These are phyloP conservation scores for Pseudorasbora parva DNA, from an alignment of 2,113 vertebrate genomes.

Conservation along the genomic window DNA sequence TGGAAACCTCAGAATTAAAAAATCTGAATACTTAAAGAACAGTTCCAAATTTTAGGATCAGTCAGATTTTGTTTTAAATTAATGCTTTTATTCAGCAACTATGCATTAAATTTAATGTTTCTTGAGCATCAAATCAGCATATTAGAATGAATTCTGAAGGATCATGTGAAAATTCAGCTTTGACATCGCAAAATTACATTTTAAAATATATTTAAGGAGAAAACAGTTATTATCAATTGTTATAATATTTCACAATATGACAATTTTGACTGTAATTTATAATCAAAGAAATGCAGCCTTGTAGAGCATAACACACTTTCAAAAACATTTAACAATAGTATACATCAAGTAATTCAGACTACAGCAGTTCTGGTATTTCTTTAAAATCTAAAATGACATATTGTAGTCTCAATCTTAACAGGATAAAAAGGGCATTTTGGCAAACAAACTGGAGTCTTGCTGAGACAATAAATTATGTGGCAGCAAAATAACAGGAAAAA, in stretches of 20 bases:
- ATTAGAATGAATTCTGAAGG: too few species aligned
- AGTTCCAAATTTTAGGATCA: background rate
- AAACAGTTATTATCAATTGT: background rate
- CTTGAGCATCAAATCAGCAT: too few species aligned
- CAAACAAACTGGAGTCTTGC: background rate
- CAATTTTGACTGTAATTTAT: background rate
- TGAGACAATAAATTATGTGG: slow-evolving; percentile 32
- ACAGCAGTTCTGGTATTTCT: background rate
- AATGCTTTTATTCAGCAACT: too few species aligned
- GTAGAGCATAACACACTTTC: background rate
- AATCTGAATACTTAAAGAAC: background rate
- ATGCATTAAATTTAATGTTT: too few species aligned
- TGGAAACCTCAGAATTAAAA: background rate
- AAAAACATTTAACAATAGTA: background rate
- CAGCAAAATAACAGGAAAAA: slow-evolving; percentile 31
- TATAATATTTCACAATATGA: background rate
- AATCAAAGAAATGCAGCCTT: background rate
- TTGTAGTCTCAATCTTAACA: background rate
- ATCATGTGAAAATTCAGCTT: background rate
- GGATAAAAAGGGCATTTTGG: slow-evolving; percentile 3
- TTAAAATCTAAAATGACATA: background rate
- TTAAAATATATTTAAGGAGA: background rate
- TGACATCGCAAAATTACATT: background rate
- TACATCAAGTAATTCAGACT: background rate
- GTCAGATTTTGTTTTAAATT: background rate